Base-by-base conservation (phyloP, 2,797 vertebrate genomes). In the Macropodus opercularis region DNA sequence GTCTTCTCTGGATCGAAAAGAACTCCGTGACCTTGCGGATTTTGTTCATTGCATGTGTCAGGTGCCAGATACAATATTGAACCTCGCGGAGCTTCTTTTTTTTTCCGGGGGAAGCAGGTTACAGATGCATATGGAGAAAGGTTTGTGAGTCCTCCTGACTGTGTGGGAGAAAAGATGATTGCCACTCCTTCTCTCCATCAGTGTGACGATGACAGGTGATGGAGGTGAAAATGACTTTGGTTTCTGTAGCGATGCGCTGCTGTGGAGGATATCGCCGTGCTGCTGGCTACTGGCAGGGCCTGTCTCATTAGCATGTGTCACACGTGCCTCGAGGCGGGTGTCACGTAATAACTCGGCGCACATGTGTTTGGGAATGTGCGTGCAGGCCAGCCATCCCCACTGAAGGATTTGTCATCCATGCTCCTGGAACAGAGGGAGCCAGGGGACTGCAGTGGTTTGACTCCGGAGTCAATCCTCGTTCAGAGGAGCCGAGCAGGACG, bases 161-260 rank as follows among this genome's bases (percentile, higher is more conserved):
- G 84, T 69, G 85, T 86, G 73, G 80, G 85, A 83, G 88, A 81
- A 59, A 38, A 74, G 74, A 89, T 90, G 87, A 90, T 89, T 90
- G 88, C 83, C 82, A 87, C 78, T 84, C 85, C 76, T 84, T 71
- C 85, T 79, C 72, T 88, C 88, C 85, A 82, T 90, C 89, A 87
- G 77, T 56, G 66, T 73, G 75, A 85, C 77, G 61, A 64, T 88
- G 90, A 90, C 88, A 87, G 86, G 86, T 90, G 90, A 90, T 80
- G 88, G 89, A 85, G 90, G 90, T 87, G 90, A 90, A 90, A 90
- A 90, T 89, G 83, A 90, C 87, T 90, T 88, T 83, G 85, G 78
- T 89, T 87, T 87, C 83, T 78, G 77, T 84, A 65, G 79, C 51
- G 85, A 86, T 79, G 87, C 69, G 57, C 83, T 48, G 77, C 84